Percentiles rank a stretch among this genome's conserved stretches.
These are phyloP conservation scores for Aphyosemion australe DNA, from an alignment of 2,113 vertebrate genomes.

Conservation along the genomic window DNA sequence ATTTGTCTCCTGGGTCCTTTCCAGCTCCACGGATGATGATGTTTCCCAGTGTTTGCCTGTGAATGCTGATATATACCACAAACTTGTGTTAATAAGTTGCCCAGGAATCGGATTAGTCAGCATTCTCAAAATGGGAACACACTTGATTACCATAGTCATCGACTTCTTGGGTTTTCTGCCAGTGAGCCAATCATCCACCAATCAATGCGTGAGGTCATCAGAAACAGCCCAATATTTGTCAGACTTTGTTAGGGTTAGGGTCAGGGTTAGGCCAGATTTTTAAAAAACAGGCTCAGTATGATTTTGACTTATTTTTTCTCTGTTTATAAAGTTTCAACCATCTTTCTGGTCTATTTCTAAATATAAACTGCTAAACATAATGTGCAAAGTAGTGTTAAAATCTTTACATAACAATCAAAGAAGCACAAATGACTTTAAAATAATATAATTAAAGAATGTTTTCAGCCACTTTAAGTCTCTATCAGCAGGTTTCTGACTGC, in stretches of 20 bases:
- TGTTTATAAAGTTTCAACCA: background rate
- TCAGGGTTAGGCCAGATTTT: too few relatives aligned
- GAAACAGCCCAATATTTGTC: background rate
- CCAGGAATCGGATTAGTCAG: background rate
- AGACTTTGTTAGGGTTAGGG: background rate
- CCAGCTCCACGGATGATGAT: background rate
- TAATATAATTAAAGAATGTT: background rate
- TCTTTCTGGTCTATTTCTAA: background rate
- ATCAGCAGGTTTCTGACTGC: background rate
- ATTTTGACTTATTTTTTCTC: background rate
- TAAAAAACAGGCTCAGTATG: background rate
- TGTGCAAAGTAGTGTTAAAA: background rate
- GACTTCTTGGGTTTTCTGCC: background rate
- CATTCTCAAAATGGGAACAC: background rate
- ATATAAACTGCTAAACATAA: background rate
- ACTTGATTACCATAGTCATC: background rate
- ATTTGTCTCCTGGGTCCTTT: background rate
- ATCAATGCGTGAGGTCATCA: background rate
- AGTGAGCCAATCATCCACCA: background rate
- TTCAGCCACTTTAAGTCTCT: background rate
- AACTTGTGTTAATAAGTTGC: too few relatives aligned
- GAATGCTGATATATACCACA: conserved; percentile 1
- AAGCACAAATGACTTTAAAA: conserved; percentile 8
- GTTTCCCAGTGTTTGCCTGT: background rate
- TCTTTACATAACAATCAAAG: background rate